Evolutionary conservation across 2,797 vertebrate species (phyloP).

Genomic region (Steatocranus sp.): DNA sequence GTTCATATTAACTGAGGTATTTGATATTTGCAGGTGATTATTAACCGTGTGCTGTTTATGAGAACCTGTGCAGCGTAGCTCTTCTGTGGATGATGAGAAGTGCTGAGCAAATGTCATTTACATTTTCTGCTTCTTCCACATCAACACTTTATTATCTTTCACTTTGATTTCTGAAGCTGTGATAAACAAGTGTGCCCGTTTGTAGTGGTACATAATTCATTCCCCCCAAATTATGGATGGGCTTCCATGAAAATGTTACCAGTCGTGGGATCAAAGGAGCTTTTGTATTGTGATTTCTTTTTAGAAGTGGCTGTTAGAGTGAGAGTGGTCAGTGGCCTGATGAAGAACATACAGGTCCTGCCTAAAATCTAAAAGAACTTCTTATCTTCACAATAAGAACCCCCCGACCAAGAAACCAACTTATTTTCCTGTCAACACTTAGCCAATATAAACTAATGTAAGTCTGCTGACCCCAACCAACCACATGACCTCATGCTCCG

Average conservation of each 20-base stretch:
- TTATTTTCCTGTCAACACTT: not conserved
- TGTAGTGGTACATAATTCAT: not conserved
- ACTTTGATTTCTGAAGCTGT: not conserved
- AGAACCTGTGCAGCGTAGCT: not conserved
- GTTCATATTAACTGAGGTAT: constrained; percentile 35
- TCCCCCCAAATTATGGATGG: not conserved
- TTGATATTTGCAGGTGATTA: constrained; percentile 22
- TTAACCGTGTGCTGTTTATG: not conserved
- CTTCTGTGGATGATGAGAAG: not conserved
- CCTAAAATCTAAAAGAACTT: not conserved
- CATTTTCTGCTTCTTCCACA: not conserved
- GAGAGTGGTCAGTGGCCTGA: not conserved
- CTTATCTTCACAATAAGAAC: not conserved
- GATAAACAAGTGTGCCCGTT: not conserved
- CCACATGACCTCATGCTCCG: not conserved
- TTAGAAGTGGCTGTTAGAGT: no score
- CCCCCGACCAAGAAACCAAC: not conserved
- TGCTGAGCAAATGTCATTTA: not conserved
- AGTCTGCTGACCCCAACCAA: not conserved
- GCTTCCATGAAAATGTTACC: not conserved
- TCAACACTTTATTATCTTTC: not conserved
- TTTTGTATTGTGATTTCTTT: not conserved
- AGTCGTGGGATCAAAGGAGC: not conserved
- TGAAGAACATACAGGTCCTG: not conserved
- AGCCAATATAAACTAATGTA: not conserved